These are phyloP conservation scores for Meloe dianella DNA, from an alignment of 2,888 invertebrate species.

Conservation along the genomic window DNA sequence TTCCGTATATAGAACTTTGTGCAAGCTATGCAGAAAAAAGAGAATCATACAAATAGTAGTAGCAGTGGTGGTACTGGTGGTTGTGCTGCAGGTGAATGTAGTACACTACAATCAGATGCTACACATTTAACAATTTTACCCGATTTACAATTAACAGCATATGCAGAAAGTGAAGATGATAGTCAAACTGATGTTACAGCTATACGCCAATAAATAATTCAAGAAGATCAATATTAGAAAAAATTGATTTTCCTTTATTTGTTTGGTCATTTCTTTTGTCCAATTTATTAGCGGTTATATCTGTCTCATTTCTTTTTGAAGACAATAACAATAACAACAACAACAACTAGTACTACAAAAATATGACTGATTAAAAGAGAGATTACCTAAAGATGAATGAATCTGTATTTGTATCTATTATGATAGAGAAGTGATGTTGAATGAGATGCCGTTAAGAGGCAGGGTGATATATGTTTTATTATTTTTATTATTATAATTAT, in stretches of 20 bases:
- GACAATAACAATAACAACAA: background rate
- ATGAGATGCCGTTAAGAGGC: background rate
- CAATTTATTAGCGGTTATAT: background rate
- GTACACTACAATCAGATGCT: constrained; percentile 78
- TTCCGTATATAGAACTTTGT: constrained; percentile 81
- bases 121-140: constrained; percentile 79
- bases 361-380: background rate
- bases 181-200: constrained; percentile 53
- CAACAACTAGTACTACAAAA: background rate
- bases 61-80: constrained; percentile 45
- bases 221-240: background rate
- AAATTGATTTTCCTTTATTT: background rate
- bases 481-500: background rate
- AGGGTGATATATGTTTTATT: background rate
- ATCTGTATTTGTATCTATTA: background rate
- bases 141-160: constrained; percentile 65
- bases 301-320: background rate
- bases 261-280: background rate
- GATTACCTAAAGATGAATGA: background rate
- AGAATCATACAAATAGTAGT: constrained; percentile 60
- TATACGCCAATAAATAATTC: constrained; percentile 40
- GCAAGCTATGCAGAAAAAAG: constrained; percentile 78
- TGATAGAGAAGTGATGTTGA: background rate
- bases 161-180: constrained; percentile 69
- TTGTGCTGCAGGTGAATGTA: constrained; percentile 66